Conservation (phyloP, 2,888 invertebrate genomes). For the Leucoma salicis region DNA sequence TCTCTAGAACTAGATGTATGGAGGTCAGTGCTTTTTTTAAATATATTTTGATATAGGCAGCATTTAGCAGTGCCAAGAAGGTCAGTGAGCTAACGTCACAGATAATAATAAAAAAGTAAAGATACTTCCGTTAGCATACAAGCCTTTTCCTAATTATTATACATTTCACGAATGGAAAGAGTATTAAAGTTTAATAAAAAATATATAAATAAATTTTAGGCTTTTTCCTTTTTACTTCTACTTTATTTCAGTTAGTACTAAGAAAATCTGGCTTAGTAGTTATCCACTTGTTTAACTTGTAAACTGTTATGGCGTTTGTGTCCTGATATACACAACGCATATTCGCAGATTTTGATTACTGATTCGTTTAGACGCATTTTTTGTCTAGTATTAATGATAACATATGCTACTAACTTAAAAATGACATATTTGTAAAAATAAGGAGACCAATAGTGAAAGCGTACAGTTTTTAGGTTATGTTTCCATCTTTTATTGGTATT, state of each 20-base stretch:
- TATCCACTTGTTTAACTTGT: conserved; percentile 37
- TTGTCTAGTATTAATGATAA: conserved; percentile 30
- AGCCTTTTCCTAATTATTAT: conserved; percentile 35
- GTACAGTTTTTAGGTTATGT: conserved; percentile 73
- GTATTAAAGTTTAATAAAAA: conserved; percentile 2
- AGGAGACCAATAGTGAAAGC: conserved; percentile 39
- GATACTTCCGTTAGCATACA: conserved; percentile 43
- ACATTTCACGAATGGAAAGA: conserved; percentile 1
- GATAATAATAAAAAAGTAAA: no score
- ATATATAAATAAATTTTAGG: no score
- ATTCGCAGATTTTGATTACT: conserved; percentile 49
- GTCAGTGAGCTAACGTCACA: no score
- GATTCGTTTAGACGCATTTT: conserved; percentile 31
- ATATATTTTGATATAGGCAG: no score
- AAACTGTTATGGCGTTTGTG: conserved; percentile 80
- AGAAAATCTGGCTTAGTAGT: conserved; percentile 16
- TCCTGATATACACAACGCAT: conserved; percentile 74
- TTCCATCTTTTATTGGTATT: conserved; percentile 87
- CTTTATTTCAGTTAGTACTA: no score
- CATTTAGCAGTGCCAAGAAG: no score
- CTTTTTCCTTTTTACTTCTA: no score
- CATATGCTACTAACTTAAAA: conserved; percentile 30
- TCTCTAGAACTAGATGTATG: no score
- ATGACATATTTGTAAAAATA: conserved; percentile 34
- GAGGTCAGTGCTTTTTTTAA: no score